phyloP scores from a whole-genome alignment of 1,140 invertebrate genomes.

The Rhagoletis zephyria region DNA sequence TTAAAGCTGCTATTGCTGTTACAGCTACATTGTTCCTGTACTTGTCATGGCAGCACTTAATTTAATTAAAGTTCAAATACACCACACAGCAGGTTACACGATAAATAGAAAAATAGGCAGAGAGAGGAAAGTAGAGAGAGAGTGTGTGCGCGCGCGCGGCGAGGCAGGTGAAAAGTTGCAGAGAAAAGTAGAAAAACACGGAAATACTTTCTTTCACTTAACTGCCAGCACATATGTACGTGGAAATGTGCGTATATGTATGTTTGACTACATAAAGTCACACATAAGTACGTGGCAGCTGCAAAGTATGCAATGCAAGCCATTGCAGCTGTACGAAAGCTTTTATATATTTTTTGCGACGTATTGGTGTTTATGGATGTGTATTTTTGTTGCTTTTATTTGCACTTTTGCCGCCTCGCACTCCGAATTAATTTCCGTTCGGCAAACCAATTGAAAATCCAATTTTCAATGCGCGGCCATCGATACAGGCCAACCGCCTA shows the following conservation, averaged over 20 bases:
- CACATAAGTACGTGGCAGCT: not conserved
- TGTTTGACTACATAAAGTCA: no score
- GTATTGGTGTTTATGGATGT: not conserved
- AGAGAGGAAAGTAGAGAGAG: constrained; percentile 1
- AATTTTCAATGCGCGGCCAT: constrained; percentile 53
- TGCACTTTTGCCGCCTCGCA: constrained; percentile 1
- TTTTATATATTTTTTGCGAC: not conserved
- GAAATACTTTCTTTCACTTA: constrained; percentile 51
- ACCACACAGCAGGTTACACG: not conserved
- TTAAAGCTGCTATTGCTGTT: not conserved
- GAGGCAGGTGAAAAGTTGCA: not conserved
- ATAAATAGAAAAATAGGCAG: not conserved
- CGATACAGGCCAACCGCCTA: constrained; percentile 17
- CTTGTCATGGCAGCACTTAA: constrained; percentile 30
- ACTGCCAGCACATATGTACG: not conserved
- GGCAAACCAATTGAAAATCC: constrained; percentile 72
- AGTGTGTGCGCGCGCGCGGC: not conserved
- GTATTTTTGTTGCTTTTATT: not conserved
- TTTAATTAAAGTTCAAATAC: constrained; percentile 54
- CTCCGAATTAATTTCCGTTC: constrained; percentile 71
- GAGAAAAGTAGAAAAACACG: constrained; percentile 19
- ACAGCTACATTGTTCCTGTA: not conserved
- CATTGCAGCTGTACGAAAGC: not conserved
- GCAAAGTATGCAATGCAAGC: not conserved
- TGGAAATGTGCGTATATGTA: not conserved